A percentile compares a stretch with the other conserved stretches of the same genome.
These are phyloP conservation scores for Gerris lacustris DNA, from an alignment of 2,888 invertebrate genomes.

Conservation along the genomic window DNA sequence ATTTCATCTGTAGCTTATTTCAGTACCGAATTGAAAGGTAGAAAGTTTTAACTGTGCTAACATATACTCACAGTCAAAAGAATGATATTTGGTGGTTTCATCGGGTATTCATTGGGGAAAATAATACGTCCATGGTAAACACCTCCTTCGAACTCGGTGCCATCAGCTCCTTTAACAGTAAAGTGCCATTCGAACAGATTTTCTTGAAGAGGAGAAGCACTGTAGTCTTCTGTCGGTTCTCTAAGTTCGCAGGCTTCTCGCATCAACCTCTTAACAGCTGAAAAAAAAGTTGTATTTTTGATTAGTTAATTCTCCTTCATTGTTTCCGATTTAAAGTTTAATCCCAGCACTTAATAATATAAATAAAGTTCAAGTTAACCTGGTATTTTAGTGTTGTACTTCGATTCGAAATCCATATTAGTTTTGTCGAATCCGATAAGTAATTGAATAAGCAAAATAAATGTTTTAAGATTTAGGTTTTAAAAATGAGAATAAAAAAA, in stretches of 20 bases:
- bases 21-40: no score
- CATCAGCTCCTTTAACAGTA: conserved; percentile 78
- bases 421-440: not conserved
- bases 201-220: conserved; percentile 80
- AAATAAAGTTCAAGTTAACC: conserved; percentile 35
- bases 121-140: conserved; percentile 85
- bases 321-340: not conserved
- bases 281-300: conserved; percentile 26
- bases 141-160: conserved; percentile 79
- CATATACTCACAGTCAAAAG: conserved; percentile 58
- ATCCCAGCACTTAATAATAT: not conserved
- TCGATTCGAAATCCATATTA: conserved; percentile 36
- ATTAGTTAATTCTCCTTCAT: not conserved
- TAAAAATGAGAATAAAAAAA: not conserved
- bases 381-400: conserved; percentile 50
- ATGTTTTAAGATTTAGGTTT: conserved; percentile 1
- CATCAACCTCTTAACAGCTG: conserved; percentile 87
- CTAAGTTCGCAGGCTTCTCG: conserved; percentile 76
- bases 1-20: no score
- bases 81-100: conserved; percentile 94
- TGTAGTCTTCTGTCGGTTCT: conserved; percentile 78
- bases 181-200: conserved; percentile 98
- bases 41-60: not conserved
- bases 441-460: conserved; percentile 6
- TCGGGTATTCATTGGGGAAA: conserved; percentile 86